Conservation (phyloP, 2,797 vertebrate species). For the Eutrigla gurnardus region DNA sequence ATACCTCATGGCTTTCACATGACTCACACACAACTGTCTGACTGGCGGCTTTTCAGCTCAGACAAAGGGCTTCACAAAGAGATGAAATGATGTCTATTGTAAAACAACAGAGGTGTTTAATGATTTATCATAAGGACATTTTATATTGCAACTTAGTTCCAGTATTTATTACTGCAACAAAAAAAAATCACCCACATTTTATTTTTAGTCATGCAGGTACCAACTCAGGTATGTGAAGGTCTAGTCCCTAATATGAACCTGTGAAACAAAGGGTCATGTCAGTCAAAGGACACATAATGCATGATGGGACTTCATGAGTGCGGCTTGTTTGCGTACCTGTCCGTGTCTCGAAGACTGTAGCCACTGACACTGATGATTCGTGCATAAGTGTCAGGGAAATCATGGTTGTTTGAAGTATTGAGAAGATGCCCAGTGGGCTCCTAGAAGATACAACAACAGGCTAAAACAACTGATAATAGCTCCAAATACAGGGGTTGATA, state of each 20-base stretch:
- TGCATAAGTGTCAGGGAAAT: slow-evolving; percentile 40
- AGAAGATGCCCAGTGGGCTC: slow-evolving; percentile 64
- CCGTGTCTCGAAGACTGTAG: slow-evolving; percentile 53
- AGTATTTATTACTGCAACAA: neutral
- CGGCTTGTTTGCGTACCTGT: slow-evolving; percentile 52
- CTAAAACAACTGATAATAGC: neutral
- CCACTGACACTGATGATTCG: slow-evolving; percentile 29
- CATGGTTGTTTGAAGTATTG: slow-evolving; percentile 57
- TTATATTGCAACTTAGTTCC: neutral
- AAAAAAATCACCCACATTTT: neutral
- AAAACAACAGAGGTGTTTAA: slow-evolving; percentile 19
- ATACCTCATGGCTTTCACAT: slow-evolving; percentile 43
- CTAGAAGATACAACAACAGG: slow-evolving; percentile 58
- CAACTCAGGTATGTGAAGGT: slow-evolving; percentile 16
- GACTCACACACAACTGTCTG: slow-evolving; percentile 17
- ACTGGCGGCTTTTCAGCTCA: slow-evolving; percentile 50
- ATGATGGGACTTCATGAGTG: neutral
- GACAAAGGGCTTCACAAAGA: slow-evolving; percentile 36
- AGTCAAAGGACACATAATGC: neutral
- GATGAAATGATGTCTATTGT: slow-evolving; percentile 36
- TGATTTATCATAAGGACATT: slow-evolving; percentile 13
- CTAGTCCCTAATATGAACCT: slow-evolving; percentile 62
- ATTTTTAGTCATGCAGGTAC: slow-evolving; percentile 10
- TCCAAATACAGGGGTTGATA: neutral
- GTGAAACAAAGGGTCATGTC: slow-evolving; percentile 38